Percentiles rank a stretch among this genome's conserved stretches.
These are phyloP conservation scores for Beaufortia kweichowensis DNA, from an alignment of 2,113 vertebrate species.

Conservation along the genomic window DNA sequence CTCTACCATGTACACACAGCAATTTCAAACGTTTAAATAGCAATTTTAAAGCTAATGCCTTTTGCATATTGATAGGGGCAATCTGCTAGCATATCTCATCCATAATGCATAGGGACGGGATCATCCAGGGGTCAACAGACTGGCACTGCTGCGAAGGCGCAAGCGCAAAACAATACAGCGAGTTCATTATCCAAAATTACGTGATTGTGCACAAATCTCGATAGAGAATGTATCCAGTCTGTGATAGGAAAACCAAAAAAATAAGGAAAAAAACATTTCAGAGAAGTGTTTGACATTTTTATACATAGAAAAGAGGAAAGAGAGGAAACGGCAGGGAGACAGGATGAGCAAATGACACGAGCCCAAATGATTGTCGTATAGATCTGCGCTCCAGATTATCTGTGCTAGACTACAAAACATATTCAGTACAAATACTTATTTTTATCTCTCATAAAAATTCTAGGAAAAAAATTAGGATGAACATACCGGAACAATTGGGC, in stretches of 20 bases:
- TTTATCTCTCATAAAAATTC: too few species aligned
- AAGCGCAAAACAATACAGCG: slow-evolving; percentile 47
- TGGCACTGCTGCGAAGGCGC: slow-evolving; percentile 60
- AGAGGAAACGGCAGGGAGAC: too few species aligned
- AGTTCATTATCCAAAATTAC: slow-evolving; percentile 18
- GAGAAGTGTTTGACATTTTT: background rate
- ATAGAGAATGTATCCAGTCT: slow-evolving; percentile 43
- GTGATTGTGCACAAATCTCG: slow-evolving; percentile 47
- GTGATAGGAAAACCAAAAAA: slow-evolving; percentile 10
- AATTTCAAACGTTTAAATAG: slow-evolving; percentile 87
- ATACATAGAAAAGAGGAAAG: too few species aligned
- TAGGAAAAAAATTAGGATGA: too few species aligned
- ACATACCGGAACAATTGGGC: too few species aligned
- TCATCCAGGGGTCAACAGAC: slow-evolving; percentile 96
- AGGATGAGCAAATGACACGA: too few species aligned
- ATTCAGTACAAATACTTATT: too few species aligned
- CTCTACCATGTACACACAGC: slow-evolving; percentile 61
- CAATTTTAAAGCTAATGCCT: slow-evolving; percentile 87
- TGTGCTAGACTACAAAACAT: too few species aligned
- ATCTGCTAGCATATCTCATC: slow-evolving; percentile 85
- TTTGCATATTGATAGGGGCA: slow-evolving; percentile 89
- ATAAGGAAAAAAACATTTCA: slow-evolving; percentile 53
- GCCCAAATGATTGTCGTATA: too few species aligned
- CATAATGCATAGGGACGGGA: slow-evolving; percentile 90
- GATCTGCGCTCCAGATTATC: too few species aligned